These are phyloP conservation scores for Uloborus diversus DNA, from an alignment of 1,140 invertebrate genomes.

Conservation along the genomic window DNA sequence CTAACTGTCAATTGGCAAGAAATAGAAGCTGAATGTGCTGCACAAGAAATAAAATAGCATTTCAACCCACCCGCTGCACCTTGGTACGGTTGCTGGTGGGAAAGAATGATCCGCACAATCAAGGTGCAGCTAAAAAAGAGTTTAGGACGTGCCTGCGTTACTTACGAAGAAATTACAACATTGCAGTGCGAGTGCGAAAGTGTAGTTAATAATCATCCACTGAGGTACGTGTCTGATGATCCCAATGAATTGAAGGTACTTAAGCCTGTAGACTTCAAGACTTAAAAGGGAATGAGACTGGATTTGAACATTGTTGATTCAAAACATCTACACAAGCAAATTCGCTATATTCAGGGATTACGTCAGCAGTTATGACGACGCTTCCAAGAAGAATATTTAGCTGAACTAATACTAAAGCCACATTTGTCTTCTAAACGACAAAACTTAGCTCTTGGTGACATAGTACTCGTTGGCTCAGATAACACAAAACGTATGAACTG, in stretches of 20 bases:
- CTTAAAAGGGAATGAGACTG: neutral
- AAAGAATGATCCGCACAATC: neutral
- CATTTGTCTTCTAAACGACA: neutral
- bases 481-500: neutral
- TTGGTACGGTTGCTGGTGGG: slow-evolving; percentile 18
- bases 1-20: neutral
- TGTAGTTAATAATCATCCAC: neutral
- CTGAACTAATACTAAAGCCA: neutral
- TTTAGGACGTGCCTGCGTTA: neutral
- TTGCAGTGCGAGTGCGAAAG: neutral
- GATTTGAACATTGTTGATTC: neutral
- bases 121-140: neutral
- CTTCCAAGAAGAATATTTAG: neutral
- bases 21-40: neutral
- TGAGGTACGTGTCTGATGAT: neutral
- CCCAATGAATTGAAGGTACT: neutral
- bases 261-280: neutral
- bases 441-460: neutral
- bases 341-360: neutral
- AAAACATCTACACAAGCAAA: neutral
- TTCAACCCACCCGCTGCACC: neutral
- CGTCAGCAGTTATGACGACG: neutral
- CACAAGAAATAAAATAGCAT: neutral
- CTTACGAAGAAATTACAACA: neutral
- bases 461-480: neutral